Base-by-base conservation (phyloP, 2,888 invertebrate species). In the Tineola bisselliella region DNA sequence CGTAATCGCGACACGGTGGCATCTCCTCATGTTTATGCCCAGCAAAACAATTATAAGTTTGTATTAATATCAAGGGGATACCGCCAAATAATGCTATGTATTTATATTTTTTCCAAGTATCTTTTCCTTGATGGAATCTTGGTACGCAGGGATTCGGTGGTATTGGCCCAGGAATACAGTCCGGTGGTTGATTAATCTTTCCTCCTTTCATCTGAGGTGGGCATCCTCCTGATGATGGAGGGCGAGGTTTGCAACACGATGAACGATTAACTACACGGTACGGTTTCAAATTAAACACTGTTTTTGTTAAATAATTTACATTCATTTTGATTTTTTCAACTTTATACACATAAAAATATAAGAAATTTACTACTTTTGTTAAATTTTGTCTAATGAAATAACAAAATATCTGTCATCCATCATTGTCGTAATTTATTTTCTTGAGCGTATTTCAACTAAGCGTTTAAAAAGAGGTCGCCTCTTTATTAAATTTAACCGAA, bases 1-100 rank as follows among this genome's bases (percentile, higher is more conserved):
- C 94, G 70, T 94, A 96, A 44, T 84, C 81, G 5, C 79, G 72
- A 65, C 86, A 86, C 1, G 67, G 25, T 10, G 13, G 15, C 25
- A 25, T 5, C 67, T 31, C 64, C 72, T 79, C 81, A 0, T 59
- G 63, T 0, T 66, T 70, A n/a, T 76, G 73, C 10, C 72, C 65
- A 0, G 71, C 64, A 0, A 73, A 60, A 1, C 68, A 62, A 38
- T 68, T 68, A 19, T 76, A 62, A 12, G 65, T 31, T 68, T 81
- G 80, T 6, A 73, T 44, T 0, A 77, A 6, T 1, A 87, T 83
- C 1, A 81, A 59, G 0, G 84, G 84, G 2, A 86, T 61, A 61
- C 71, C 68, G 0, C 84, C 8, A 59, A 81, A 77, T 2, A 79
- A 65, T 1, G 75, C 61, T 0, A 86, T 15, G 62, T 68, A 73